phyloP scores from a whole-genome alignment of 2,113 vertebrate genomes.

The Nesogale talazaci region DNA sequence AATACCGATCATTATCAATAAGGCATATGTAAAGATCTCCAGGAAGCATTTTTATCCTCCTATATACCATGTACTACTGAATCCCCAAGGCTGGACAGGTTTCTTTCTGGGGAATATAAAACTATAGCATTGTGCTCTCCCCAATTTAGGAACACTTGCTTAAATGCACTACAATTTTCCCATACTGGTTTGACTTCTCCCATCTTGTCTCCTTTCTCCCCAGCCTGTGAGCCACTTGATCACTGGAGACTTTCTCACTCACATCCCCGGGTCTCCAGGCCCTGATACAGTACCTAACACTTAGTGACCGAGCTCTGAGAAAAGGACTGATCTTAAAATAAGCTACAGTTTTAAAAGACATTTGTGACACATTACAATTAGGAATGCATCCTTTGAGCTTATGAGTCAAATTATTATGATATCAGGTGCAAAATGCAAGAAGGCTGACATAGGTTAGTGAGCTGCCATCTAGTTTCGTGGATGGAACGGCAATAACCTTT shows the following conservation, averaged over 20 bases:
- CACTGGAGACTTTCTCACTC: no score
- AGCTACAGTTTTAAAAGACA: neutral
- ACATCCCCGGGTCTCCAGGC: neutral
- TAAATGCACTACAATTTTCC: neutral
- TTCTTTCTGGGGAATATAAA: neutral
- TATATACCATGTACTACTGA: neutral
- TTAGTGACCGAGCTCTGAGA: neutral
- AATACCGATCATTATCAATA: no score
- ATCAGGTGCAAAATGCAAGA: neutral
- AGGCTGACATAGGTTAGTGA: neutral
- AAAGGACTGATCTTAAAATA: neutral
- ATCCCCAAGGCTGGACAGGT: neutral
- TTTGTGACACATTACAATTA: neutral
- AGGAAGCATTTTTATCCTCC: neutral
- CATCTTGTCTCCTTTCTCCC: no score
- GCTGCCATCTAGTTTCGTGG: rapidly evolving
- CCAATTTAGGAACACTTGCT: neutral
- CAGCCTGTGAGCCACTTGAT: neutral
- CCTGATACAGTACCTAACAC: neutral
- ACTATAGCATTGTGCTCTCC: neutral
- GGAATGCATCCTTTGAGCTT: neutral
- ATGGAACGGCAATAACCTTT: neutral
- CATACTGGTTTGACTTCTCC: neutral
- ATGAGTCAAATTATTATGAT: neutral
- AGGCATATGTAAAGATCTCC: neutral